These are phyloP conservation scores for Mizuhopecten yessoensis DNA, from an alignment of 1,140 invertebrate genomes.

Conservation along the genomic window DNA sequence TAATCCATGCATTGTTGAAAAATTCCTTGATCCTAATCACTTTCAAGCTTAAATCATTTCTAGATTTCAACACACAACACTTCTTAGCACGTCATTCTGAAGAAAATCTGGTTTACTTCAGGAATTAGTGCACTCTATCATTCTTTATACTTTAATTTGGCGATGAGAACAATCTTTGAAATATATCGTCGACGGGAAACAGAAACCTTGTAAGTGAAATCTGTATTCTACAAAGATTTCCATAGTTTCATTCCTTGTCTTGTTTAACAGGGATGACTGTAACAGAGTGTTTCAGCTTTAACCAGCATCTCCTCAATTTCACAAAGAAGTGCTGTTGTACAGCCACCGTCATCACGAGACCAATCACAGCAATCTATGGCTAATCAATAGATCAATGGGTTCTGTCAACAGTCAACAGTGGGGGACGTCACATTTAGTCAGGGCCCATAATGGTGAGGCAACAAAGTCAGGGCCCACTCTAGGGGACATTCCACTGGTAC, in stretches of 20 bases:
- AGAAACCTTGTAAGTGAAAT: not conserved
- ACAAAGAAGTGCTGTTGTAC: not conserved
- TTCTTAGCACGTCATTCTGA: not conserved
- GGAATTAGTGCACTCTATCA: not conserved
- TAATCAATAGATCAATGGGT: not conserved
- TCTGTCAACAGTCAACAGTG: not conserved
- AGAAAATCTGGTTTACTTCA: not conserved
- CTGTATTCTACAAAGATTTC: not conserved
- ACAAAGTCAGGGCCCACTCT: too few relatives aligned
- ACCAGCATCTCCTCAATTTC: not conserved
- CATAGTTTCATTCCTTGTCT: not conserved
- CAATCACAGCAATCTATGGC: not conserved
- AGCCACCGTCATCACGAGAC: not conserved
- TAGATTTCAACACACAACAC: not conserved
- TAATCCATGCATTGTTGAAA: not conserved
- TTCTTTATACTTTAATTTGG: not conserved
- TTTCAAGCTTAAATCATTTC: too few relatives aligned
- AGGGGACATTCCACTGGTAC: too few relatives aligned
- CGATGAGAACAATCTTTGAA: too few relatives aligned
- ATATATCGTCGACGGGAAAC: too few relatives aligned
- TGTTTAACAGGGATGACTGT: too few relatives aligned
- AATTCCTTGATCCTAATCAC: not conserved
- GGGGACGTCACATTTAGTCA: not conserved
- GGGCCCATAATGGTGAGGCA: too few relatives aligned
- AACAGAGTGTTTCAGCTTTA: not conserved